Percentiles rank a stretch among this genome's conserved stretches.
Conservation (phyloP, 2,888 invertebrate species). For the Clanis bilineata region DNA sequence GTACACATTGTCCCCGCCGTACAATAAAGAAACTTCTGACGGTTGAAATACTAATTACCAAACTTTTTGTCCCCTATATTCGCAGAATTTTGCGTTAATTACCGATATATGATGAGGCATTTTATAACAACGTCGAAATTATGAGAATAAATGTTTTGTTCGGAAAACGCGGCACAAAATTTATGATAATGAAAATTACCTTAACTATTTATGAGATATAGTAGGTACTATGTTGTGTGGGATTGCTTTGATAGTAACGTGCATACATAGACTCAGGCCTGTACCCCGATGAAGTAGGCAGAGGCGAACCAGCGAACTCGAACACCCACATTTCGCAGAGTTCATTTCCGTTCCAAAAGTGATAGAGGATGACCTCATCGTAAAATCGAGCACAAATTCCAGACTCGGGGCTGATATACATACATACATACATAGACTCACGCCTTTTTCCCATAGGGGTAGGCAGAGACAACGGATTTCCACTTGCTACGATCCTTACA, state of each 20-base stretch:
- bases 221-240: neutral
- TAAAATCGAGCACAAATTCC: too few relatives aligned
- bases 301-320: too few relatives aligned
- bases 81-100: conserved; percentile 25
- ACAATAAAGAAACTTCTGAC: conserved; percentile 44
- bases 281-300: too few relatives aligned
- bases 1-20: conserved; percentile 28
- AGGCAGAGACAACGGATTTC: too few relatives aligned
- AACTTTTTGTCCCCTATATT: conserved; percentile 55
- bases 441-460: too few relatives aligned
- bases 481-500: too few relatives aligned
- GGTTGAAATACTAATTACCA: conserved; percentile 56
- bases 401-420: too few relatives aligned
- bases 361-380: too few relatives aligned
- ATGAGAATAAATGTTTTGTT: neutral
- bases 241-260: neutral
- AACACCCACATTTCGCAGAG: too few relatives aligned
- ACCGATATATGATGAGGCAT: conserved; percentile 34
- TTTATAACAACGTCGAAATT: conserved; percentile 20
- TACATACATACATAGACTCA: too few relatives aligned
- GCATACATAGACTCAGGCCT: too few relatives aligned
- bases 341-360: too few relatives aligned
- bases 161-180: neutral
- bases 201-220: neutral
- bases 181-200: neutral